phyloP scores from a whole-genome alignment of 2,113 vertebrate species.

The Camelus bactrianus region DNA sequence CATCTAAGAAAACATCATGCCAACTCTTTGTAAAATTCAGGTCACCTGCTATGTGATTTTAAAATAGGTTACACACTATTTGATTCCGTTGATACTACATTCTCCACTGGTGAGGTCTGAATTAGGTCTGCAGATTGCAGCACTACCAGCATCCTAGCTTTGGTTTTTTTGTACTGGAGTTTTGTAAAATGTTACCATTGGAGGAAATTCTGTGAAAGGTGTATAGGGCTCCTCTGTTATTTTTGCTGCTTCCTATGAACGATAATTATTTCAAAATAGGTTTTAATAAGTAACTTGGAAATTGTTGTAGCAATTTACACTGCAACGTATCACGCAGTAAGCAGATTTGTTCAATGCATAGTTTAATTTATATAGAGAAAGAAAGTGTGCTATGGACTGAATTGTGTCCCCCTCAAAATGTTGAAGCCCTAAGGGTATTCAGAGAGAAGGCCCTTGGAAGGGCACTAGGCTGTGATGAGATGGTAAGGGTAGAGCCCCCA shows the following conservation, averaged over 20 bases:
- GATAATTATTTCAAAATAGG: constrained; percentile 49
- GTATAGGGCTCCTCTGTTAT: not conserved
- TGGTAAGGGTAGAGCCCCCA: not conserved
- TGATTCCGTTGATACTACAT: not conserved
- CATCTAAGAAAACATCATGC: not conserved
- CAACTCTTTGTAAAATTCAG: not conserved
- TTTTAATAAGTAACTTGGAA: not conserved
- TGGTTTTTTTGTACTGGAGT: not conserved
- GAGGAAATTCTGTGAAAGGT: not conserved
- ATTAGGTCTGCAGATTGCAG: not conserved
- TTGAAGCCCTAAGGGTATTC: not conserved
- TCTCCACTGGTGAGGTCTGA: not conserved
- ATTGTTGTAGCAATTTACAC: not conserved
- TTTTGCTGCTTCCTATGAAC: not conserved
- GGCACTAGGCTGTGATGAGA: not conserved
- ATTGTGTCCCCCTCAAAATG: not conserved
- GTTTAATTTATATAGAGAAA: not conserved
- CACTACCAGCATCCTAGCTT: not conserved
- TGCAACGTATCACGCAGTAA: not conserved
- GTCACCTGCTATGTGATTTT: not conserved
- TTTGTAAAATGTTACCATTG: not conserved
- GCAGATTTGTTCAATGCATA: not conserved
- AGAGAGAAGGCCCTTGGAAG: not conserved
- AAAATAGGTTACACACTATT: not conserved
- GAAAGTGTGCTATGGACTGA: not conserved